phyloP scores from a whole-genome alignment of 2,113 vertebrate species.

The Phoxinus phoxinus region DNA sequence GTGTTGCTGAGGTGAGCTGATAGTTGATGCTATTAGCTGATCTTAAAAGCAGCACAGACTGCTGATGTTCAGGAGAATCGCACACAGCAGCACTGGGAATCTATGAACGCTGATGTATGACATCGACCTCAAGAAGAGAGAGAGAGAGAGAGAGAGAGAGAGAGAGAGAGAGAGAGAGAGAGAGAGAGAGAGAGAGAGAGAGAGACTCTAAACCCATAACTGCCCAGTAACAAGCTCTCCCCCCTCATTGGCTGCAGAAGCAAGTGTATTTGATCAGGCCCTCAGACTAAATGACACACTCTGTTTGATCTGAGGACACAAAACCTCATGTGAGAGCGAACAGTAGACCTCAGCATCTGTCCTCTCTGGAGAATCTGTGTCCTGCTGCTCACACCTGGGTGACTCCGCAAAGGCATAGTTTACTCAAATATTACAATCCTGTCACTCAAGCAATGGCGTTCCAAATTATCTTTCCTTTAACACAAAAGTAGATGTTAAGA shows the following conservation, averaged over 20 bases:
- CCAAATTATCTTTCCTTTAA: not conserved
- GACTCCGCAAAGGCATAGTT: not conserved
- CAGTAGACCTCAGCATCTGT: conserved; percentile 51
- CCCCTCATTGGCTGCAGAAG: conserved; percentile 73
- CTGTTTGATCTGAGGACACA: conserved; percentile 58
- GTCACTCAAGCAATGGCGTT: not conserved
- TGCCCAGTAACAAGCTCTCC: conserved; percentile 76
- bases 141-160: conserved; percentile 43
- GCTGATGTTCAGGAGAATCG: conserved; percentile 68
- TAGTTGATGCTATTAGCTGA: conserved; percentile 67
- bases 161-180: conserved; percentile 47
- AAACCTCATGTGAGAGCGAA: conserved; percentile 64
- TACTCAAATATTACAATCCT: not conserved
- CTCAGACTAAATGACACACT: conserved; percentile 70
- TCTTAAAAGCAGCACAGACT: conserved; percentile 71
- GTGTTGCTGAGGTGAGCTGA: conserved; percentile 7
- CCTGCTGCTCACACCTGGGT: conserved; percentile 1
- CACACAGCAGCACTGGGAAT: conserved; percentile 67
- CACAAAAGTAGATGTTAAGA: not conserved
- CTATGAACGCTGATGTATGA: conserved; percentile 73
- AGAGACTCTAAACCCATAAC: conserved; percentile 62
- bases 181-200: conserved; percentile 45
- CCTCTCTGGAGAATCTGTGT: not conserved
- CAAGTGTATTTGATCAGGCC: conserved; percentile 71
- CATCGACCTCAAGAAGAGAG: conserved; percentile 71